Percentiles rank a stretch among this genome's conserved stretches.
Conservation (phyloP, 1,140 invertebrate genomes). For the Drosophila tropicalis region DNA sequence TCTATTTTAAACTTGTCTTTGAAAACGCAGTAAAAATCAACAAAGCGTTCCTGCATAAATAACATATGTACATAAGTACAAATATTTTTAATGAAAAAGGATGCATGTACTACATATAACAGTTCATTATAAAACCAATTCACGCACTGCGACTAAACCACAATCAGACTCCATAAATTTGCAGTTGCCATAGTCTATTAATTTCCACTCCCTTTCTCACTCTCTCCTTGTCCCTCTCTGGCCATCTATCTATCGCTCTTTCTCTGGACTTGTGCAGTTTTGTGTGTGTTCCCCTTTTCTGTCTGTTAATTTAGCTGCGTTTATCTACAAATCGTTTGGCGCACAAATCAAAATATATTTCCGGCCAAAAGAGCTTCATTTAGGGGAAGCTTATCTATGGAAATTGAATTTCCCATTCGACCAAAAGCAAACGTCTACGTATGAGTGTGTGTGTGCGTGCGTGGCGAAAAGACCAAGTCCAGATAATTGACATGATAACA, state of each 20-base stretch:
- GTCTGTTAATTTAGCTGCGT: constrained; percentile 21
- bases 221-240: neutral
- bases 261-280: constrained; percentile 8
- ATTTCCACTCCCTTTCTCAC: neutral
- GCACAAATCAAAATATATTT: constrained; percentile 23
- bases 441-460: constrained; percentile 18
- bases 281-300: neutral
- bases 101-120: neutral
- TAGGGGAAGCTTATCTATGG: constrained; percentile 16
- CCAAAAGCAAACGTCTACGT: neutral
- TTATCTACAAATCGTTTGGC: constrained; percentile 22
- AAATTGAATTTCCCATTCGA: constrained; percentile 18
- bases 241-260: too few species aligned
- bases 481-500: constrained; percentile 78
- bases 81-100: neutral
- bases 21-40: too few species aligned
- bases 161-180: constrained; percentile 20
- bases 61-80: too few species aligned
- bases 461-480: constrained; percentile 36
- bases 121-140: constrained; percentile 9
- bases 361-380: constrained; percentile 18
- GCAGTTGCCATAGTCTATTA: constrained; percentile 17
- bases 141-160: constrained; percentile 15
- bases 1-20: too few species aligned
- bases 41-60: too few species aligned